Evolutionary conservation across 2,888 invertebrate species (phyloP).

Genomic region (Dryobotodes eremita): DNA sequence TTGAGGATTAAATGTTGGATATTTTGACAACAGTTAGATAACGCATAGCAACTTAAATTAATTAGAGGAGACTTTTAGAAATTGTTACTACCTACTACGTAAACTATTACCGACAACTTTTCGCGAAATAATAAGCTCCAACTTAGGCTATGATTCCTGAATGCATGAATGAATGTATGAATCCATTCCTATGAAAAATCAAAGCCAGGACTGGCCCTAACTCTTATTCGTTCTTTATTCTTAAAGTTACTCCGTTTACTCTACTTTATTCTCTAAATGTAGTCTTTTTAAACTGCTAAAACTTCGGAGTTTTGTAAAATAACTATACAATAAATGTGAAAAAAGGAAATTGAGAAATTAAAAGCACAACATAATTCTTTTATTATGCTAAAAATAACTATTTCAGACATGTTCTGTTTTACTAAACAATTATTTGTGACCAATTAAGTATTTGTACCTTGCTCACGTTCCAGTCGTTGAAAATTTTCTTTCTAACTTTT

Average conservation of each 20-base stretch:
- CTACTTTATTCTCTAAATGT: not conserved
- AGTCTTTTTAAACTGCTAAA: not conserved
- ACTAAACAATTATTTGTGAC: not conserved
- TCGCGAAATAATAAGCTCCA: not conserved
- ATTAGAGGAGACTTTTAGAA: not conserved
- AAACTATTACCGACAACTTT: too few relatives aligned
- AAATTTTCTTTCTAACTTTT: conserved; percentile 49
- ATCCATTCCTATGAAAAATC: too few relatives aligned
- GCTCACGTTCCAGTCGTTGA: conserved; percentile 42
- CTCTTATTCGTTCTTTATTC: not conserved
- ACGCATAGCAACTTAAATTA: conserved; percentile 2
- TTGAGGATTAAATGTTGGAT: not conserved
- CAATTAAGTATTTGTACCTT: conserved; percentile 24
- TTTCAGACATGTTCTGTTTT: conserved; percentile 3
- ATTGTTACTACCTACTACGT: not conserved
- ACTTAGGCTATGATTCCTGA: not conserved
- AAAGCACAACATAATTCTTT: conserved; percentile 3
- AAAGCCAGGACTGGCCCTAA: too few relatives aligned
- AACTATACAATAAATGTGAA: not conserved
- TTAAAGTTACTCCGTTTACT: not conserved
- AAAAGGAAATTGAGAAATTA: not conserved
- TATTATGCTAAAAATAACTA: not conserved
- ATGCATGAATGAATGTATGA: too few relatives aligned
- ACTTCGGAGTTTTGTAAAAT: not conserved
- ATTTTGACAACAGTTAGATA: not conserved